These are phyloP conservation scores for Elaeidobius kamerunicus DNA, from an alignment of 2,888 invertebrate species.

Conservation along the genomic window DNA sequence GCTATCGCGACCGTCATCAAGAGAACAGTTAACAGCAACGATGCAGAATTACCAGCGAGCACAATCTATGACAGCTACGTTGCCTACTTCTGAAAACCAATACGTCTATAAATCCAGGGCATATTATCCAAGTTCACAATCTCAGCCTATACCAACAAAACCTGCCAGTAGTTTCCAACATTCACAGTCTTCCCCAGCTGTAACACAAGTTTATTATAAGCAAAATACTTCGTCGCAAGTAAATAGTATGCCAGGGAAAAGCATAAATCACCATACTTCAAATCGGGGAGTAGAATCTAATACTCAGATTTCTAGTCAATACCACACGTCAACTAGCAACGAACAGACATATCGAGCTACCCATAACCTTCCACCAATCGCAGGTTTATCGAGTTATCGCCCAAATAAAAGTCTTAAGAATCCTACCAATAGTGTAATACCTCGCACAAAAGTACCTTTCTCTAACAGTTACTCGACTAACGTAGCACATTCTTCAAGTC, in stretches of 20 bases:
- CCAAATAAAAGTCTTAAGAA: conserved; percentile 47
- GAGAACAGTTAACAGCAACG: conserved; percentile 35
- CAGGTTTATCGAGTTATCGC: conserved; percentile 52
- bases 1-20: conserved; percentile 33
- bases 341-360: conserved; percentile 44
- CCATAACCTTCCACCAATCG: conserved; percentile 55
- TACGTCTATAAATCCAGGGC: conserved; percentile 36
- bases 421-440: conserved; percentile 32
- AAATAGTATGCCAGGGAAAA: conserved; percentile 11
- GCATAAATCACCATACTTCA: conserved; percentile 1
- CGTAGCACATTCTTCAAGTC: conserved; percentile 28
- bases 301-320: conserved; percentile 28
- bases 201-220: conserved; percentile 19
- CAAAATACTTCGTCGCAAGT: conserved; percentile 14
- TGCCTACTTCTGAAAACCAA: conserved; percentile 25
- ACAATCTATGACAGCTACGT: conserved; percentile 9
- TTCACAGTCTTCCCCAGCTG: conserved; percentile 11
- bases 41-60: conserved; percentile 30
- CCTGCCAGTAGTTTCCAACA: conserved; percentile 6
- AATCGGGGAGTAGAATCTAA: conserved; percentile 10
- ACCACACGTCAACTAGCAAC: conserved; percentile 24
- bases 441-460: conserved; percentile 15
- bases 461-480: conserved; percentile 23
- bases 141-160: conserved; percentile 32
- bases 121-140: conserved; percentile 39